Evolutionary conservation across 2,888 invertebrate species (phyloP).

Genomic region (Linnaemya tessellans): DNA sequence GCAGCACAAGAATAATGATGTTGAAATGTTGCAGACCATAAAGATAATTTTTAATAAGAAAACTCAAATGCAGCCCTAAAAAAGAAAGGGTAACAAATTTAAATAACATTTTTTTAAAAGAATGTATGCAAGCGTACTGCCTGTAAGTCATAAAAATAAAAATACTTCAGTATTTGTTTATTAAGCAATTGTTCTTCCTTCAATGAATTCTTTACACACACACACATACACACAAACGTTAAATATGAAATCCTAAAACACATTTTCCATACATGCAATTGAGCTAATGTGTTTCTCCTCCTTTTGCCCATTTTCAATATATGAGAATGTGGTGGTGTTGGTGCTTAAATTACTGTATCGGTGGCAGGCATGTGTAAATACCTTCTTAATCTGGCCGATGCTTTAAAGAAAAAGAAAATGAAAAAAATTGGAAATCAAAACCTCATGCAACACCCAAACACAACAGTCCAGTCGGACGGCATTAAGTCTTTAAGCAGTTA

Average conservation of each 20-base stretch:
- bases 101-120: no score
- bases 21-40: not conserved
- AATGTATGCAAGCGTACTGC: no score
- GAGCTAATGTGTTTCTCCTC: not conserved
- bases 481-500: conserved; percentile 55
- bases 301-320: not conserved
- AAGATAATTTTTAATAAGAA: not conserved
- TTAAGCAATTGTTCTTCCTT: conserved; percentile 51
- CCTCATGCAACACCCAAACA: not conserved
- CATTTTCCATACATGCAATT: not conserved
- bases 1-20: not conserved
- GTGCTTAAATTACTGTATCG: not conserved
- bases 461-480: conserved; percentile 17
- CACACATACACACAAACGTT: not conserved
- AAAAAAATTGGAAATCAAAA: not conserved
- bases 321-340: not conserved
- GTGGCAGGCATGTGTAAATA: not conserved
- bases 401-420: not conserved
- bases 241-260: not conserved
- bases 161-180: conserved; percentile 49
- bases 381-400: not conserved
- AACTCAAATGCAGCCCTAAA: not conserved
- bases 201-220: conserved; percentile 37
- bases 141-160: not conserved
- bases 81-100: no score